These are phyloP conservation scores for Eubasilissa regina DNA, from an alignment of 1,140 invertebrate species.

Conservation along the genomic window DNA sequence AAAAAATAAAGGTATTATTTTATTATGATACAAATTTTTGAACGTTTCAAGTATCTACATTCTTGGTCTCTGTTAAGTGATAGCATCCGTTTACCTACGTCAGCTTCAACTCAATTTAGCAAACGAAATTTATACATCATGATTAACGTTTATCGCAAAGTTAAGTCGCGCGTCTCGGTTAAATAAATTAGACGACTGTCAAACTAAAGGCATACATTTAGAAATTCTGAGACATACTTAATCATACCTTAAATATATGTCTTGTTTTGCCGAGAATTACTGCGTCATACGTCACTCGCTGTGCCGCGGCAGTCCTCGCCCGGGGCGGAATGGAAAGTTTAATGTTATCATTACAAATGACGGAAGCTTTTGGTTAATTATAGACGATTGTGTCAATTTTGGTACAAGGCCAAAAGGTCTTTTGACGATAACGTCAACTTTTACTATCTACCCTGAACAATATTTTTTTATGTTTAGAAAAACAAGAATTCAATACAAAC, in stretches of 20 bases:
- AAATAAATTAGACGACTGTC: conserved; percentile 33
- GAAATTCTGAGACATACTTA: conserved; percentile 20
- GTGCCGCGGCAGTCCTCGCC: conserved; percentile 21
- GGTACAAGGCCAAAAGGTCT: too few relatives aligned
- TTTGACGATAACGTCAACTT: too few relatives aligned
- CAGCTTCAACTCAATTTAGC: conserved; percentile 36
- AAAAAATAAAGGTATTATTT: too few relatives aligned
- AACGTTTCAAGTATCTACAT: too few relatives aligned
- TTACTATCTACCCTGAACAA: too few relatives aligned
- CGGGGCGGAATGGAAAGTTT: conserved; percentile 1
- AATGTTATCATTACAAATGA: conserved; percentile 6
- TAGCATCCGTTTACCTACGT: conserved; percentile 8
- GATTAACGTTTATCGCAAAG: conserved; percentile 41
- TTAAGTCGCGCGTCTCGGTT: conserved; percentile 26
- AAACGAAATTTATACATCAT: conserved; percentile 9
- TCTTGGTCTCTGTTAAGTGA: neutral
- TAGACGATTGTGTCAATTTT: neutral
- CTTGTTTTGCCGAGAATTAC: conserved; percentile 5
- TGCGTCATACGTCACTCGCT: conserved; percentile 15
- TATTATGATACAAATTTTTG: too few relatives aligned
- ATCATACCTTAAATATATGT: conserved; percentile 22
- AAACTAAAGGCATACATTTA: conserved; percentile 30
- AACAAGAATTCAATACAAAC: too few relatives aligned
- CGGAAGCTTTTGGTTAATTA: neutral
- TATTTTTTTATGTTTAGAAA: too few relatives aligned